Conservation (phyloP, 2,888 invertebrate species). For the Thera britannica region DNA sequence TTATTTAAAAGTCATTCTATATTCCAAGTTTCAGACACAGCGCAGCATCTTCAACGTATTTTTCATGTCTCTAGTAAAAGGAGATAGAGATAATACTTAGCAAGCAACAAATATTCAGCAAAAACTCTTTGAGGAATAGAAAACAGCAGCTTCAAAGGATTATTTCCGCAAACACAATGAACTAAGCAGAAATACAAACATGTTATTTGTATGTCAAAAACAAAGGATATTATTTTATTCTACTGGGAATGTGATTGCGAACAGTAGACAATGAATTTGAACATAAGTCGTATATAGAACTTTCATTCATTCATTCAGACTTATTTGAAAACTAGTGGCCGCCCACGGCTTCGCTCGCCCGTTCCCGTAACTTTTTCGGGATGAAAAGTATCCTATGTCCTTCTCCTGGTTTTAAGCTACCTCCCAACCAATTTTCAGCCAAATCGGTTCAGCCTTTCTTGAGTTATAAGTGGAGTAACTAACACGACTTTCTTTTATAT, state of each 20-base stretch:
- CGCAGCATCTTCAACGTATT: neutral
- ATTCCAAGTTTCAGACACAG: neutral
- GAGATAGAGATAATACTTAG: neutral
- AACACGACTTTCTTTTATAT: too few species aligned
- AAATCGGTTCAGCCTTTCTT: too few species aligned
- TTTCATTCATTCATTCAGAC: too few species aligned
- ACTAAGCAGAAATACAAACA: slow-evolving; percentile 7
- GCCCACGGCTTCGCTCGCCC: too few species aligned
- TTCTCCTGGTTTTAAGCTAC: too few species aligned
- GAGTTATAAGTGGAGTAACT: too few species aligned
- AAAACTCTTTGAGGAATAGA: slow-evolving; percentile 12
- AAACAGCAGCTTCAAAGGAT: slow-evolving; percentile 9
- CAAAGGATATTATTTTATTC: neutral
- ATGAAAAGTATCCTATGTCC: too few species aligned
- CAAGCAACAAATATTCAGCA: neutral
- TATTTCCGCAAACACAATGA: slow-evolving; percentile 11
- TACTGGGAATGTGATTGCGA: neutral
- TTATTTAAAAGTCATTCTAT: too few species aligned
- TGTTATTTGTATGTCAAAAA: neutral
- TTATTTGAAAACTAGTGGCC: too few species aligned
- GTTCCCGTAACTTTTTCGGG: too few species aligned
- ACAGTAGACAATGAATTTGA: neutral
- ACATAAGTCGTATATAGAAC: too few species aligned
- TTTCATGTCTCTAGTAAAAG: slow-evolving; percentile 1
- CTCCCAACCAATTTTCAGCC: too few species aligned